These are phyloP conservation scores for Hydriomena furcata DNA, from an alignment of 2,888 invertebrate species.

Conservation along the genomic window DNA sequence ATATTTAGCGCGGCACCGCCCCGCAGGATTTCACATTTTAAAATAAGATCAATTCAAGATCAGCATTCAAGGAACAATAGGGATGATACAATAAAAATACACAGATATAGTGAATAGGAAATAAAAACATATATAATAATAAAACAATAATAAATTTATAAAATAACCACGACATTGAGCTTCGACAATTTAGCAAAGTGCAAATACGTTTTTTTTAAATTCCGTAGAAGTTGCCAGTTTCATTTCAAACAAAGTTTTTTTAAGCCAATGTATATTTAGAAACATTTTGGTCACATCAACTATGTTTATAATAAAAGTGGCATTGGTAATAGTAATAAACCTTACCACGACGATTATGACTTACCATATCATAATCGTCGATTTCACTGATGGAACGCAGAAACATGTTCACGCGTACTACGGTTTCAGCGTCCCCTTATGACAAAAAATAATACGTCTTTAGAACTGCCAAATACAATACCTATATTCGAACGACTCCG, in stretches of 20 bases:
- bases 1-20: constrained; percentile 55
- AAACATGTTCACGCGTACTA: constrained; percentile 97
- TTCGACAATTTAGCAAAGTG: constrained; percentile 73
- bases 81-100: constrained; percentile 36
- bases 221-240: constrained; percentile 57
- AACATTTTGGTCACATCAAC: constrained; percentile 38
- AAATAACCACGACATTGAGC: constrained; percentile 57
- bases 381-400: constrained; percentile 99
- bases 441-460: constrained; percentile 61
- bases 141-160: constrained; percentile 36
- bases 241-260: constrained; percentile 68
- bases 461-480: constrained; percentile 44
- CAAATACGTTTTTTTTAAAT: constrained; percentile 63
- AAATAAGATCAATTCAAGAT: neutral
- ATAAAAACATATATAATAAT: constrained; percentile 39
- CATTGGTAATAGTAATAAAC: constrained; percentile 37
- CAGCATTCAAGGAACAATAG: neutral
- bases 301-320: constrained; percentile 71
- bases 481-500: constrained; percentile 21
- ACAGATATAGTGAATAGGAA: constrained; percentile 43
- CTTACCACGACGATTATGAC: constrained; percentile 69
- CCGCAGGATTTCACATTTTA: constrained; percentile 38
- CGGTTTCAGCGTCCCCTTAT: constrained; percentile 91
- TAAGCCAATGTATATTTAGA: neutral
- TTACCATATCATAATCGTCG: constrained; percentile 99